Percentiles rank a stretch among this genome's conserved stretches.
Evolutionary conservation across 1,140 invertebrate species (phyloP).

Genomic region (Archegozetes longisetosus): DNA sequence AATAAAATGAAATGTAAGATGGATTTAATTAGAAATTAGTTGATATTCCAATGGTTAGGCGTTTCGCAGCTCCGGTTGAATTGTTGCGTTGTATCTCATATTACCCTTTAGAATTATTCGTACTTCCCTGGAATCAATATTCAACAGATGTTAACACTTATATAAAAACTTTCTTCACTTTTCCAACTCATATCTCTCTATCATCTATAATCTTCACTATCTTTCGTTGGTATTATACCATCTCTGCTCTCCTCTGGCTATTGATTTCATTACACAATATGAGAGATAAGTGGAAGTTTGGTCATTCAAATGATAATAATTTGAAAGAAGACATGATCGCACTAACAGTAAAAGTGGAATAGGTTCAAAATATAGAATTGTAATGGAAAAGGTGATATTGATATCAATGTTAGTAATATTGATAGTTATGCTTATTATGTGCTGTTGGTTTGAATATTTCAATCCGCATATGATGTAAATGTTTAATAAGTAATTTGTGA

Average conservation of each 20-base stretch:
- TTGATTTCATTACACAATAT: not conserved
- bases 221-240: not conserved
- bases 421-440: not conserved
- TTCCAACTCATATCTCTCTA: not conserved
- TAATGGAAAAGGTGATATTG: not conserved
- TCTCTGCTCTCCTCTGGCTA: not conserved
- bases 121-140: not conserved
- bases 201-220: not conserved
- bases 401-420: not conserved
- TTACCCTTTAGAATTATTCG: not conserved
- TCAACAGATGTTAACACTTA: not conserved
- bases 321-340: not conserved
- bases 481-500: too few relatives aligned
- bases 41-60: too few relatives aligned
- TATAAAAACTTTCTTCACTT: not conserved
- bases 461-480: not conserved
- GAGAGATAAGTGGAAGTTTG: not conserved
- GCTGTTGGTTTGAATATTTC: not conserved
- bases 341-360: not conserved
- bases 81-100: not conserved
- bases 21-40: too few relatives aligned
- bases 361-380: not conserved
- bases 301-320: not conserved
- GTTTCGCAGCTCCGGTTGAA: too few relatives aligned
- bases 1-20: too few relatives aligned